These are phyloP conservation scores for Procambarus clarkii DNA, from an alignment of 1,140 invertebrate genomes.

Conservation along the genomic window DNA sequence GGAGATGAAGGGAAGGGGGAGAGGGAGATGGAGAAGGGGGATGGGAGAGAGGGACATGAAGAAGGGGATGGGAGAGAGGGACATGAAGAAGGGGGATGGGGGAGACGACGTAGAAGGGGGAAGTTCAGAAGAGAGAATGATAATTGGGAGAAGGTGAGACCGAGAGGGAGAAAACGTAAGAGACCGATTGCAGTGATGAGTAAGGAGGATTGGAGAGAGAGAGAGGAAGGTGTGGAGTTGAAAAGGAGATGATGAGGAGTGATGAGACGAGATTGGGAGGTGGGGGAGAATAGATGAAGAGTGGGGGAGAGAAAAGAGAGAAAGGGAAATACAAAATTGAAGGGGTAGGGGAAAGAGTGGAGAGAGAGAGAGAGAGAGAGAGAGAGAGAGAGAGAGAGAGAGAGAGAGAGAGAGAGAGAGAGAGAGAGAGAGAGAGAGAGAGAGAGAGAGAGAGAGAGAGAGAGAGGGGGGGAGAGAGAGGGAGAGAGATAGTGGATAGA, in stretches of 20 bases:
- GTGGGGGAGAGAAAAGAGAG: background rate
- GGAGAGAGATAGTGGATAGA: background rate
- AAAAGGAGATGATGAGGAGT: too few species aligned
- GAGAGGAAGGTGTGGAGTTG: too few species aligned
- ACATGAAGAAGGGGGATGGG: too few species aligned
- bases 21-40: too few species aligned
- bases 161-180: background rate
- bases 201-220: too few species aligned
- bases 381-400: too few species aligned
- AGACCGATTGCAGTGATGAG: too few species aligned
- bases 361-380: background rate
- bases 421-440: background rate
- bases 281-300: background rate
- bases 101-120: too few species aligned
- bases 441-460: background rate
- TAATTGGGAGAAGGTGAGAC: background rate
- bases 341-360: background rate
- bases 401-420: background rate
- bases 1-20: background rate
- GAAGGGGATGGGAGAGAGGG: too few species aligned
- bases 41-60: too few species aligned
- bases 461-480: background rate
- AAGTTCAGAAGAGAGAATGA: background rate
- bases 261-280: background rate
- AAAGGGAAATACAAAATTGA: background rate